Base-by-base conservation (phyloP, 2,797 vertebrate species). In the Australoheros facetus region DNA sequence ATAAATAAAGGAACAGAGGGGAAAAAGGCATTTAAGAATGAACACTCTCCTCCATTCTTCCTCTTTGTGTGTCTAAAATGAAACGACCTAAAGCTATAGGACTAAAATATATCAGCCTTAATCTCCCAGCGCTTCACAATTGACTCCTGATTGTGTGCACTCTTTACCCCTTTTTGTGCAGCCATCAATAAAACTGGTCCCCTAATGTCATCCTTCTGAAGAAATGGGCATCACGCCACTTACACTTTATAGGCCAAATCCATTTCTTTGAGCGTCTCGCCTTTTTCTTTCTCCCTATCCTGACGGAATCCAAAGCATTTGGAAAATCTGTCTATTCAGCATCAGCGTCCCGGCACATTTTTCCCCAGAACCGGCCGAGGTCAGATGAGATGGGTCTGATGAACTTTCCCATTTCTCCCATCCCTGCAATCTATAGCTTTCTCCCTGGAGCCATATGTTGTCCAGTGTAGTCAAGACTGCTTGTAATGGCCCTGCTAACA, bases 231-330 rank as follows among this genome's bases (percentile, higher is more conserved):
- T 96, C 93, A 89, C 90, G 85, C 95, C 92, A 90, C 95, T 95
- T 94, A 96, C 94, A 94, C 96, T 96, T 96, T 96, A 96, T 96
- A 96, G 96, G 97, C 95, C 96, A 97, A 97, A 96, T 95, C 96
- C 96, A 97, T 97, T 97, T 97, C 95, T 96, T 95, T 80, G 71
- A 95, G 96, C 94, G 91, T 96, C 95, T 94, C 93, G 72, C 87
- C 85, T 89, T 90, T 93, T 88, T 88, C 87, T 85, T 85, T 81
- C 82, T 93, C 95, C 94, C 95, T 94, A 93, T 96, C 95, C 95
- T 96, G 97, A 97, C 96, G 94, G 96, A 97, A 97, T 98, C 95
- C 97, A 97, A 99, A 99, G 97, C 97, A 98, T 98, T 98, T 96
- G 97, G 97, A 98, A 99, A 98, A 98, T 98, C 94, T 98, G 96